Conservation (phyloP, 1,140 invertebrate genomes). For the Helicoverpa armigera region DNA sequence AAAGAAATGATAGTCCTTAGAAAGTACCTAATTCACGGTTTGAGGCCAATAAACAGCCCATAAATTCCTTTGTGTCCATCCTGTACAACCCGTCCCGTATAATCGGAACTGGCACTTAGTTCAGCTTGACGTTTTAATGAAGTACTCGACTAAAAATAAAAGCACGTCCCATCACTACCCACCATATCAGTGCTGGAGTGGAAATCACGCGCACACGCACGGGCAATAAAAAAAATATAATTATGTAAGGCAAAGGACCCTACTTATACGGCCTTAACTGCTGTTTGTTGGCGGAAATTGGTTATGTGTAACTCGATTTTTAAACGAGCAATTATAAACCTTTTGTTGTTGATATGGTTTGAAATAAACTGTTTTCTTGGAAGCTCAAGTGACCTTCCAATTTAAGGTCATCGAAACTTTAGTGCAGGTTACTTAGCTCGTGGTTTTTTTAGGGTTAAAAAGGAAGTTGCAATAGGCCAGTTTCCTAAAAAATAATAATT, state of each 20-base stretch:
- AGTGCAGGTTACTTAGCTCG: too few relatives aligned
- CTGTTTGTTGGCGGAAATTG: conserved; percentile 37
- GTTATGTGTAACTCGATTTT: conserved; percentile 22
- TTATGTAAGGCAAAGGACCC: conserved; percentile 38
- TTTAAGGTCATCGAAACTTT: too few relatives aligned
- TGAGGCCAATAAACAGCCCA: neutral
- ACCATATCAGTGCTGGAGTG: conserved; percentile 44
- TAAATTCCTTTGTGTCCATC: conserved; percentile 13
- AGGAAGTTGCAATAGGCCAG: too few relatives aligned
- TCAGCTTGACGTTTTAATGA: conserved; percentile 42
- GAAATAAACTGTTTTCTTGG: neutral
- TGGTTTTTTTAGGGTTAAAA: too few relatives aligned
- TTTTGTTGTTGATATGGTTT: conserved; percentile 21
- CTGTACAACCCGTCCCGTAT: conserved; percentile 14
- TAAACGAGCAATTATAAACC: neutral
- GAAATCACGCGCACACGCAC: conserved; percentile 48
- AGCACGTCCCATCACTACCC: conserved; percentile 40
- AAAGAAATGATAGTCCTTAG: too few relatives aligned
- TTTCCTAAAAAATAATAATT: too few relatives aligned
- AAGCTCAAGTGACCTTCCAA: neutral
- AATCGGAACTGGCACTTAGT: conserved; percentile 26
- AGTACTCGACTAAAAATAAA: conserved; percentile 40
- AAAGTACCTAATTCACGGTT: neutral
- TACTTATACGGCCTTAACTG: conserved; percentile 31
- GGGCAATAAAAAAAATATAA: conserved; percentile 48